Percentiles rank a stretch among this genome's conserved stretches.
phyloP scores from a whole-genome alignment of 2,113 vertebrate species.

The Stigmatopora nigra region DNA sequence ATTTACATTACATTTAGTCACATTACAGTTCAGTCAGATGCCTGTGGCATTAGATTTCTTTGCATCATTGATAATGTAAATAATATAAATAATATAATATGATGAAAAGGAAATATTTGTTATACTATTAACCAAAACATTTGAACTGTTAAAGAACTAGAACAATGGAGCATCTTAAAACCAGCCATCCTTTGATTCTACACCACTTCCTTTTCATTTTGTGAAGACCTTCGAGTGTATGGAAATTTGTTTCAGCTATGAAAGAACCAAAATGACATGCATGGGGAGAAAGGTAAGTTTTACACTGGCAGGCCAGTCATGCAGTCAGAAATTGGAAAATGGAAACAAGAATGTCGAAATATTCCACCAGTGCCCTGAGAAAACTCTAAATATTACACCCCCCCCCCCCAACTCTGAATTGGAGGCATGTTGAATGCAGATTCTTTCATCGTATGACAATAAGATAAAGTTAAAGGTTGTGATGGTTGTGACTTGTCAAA shows the following conservation, averaged over 20 bases:
- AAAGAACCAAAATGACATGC: not conserved
- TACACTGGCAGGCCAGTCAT: not conserved
- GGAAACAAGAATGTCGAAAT: too few species aligned
- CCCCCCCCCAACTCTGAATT: not conserved
- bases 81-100: too few species aligned
- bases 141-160: too few species aligned
- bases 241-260: not conserved
- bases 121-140: too few species aligned
- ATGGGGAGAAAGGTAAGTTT: not conserved
- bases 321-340: not conserved
- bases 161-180: too few species aligned
- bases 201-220: too few species aligned
- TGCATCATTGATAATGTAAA: not conserved
- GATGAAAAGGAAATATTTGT: too few species aligned
- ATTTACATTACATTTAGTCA: not conserved
- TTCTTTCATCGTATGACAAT: not conserved
- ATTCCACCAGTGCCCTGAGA: not conserved
- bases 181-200: too few species aligned
- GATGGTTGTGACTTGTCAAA: too few species aligned
- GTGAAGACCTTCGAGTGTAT: not conserved
- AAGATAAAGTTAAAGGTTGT: too few species aligned
- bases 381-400: not conserved
- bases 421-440: not conserved
- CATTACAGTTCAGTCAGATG: not conserved
- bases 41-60: not conserved